phyloP scores from a whole-genome alignment of 2,113 vertebrate genomes.

The Oryzias celebensis region DNA sequence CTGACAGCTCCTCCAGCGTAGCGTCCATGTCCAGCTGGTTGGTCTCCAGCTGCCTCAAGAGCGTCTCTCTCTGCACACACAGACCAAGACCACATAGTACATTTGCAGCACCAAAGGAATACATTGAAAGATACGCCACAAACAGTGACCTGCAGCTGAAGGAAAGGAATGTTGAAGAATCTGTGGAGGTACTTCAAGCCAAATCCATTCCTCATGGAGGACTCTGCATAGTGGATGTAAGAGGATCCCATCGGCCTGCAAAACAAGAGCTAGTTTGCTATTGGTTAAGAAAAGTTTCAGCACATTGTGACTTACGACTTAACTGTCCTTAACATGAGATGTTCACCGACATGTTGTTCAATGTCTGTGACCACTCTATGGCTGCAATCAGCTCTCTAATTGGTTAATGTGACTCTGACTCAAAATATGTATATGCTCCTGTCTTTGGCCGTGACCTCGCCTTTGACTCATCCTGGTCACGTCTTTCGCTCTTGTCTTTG shows the following conservation, averaged over 20 bases:
- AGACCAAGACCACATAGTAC: constrained; percentile 1
- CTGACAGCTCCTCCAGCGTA: constrained; percentile 91
- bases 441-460: too few species aligned
- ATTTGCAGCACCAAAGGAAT: background rate
- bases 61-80: constrained; percentile 85
- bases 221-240: constrained; percentile 96
- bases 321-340: too few species aligned
- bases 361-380: too few species aligned
- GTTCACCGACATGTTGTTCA: too few species aligned
- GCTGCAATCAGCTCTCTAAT: too few species aligned
- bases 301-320: too few species aligned
- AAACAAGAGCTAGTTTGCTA: constrained; percentile 2
- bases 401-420: too few species aligned
- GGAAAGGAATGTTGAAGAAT: constrained; percentile 98
- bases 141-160: constrained; percentile 90
- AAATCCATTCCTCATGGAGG: constrained; percentile 98
- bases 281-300: too few species aligned
- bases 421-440: too few species aligned
- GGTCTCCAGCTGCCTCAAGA: constrained; percentile 95
- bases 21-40: constrained; percentile 98
- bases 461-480: too few species aligned
- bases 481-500: too few species aligned
- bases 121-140: background rate
- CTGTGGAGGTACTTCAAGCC: constrained; percentile 95
- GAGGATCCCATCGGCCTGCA: constrained; percentile 90